A percentile compares a stretch with the other conserved stretches of the same genome.
Conservation (phyloP, 1,140 invertebrate genomes). For the Monochamus saltuarius region DNA sequence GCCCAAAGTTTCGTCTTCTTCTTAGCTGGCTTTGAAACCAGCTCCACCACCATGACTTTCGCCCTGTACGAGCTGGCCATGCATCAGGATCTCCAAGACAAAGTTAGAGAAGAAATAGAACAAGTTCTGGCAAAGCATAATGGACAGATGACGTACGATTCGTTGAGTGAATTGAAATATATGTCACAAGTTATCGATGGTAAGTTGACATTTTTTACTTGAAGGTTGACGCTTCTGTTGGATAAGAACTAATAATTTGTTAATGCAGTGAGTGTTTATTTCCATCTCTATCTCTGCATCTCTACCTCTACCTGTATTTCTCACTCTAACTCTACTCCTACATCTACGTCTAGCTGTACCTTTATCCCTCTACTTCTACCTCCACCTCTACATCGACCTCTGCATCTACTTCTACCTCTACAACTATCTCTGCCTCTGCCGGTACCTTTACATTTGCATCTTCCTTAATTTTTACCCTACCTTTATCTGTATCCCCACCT, state of each 20-base stretch:
- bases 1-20: conserved; percentile 59
- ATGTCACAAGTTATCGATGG: conserved; percentile 50
- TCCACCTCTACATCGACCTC: background rate
- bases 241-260: background rate
- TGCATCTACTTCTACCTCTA: background rate
- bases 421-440: background rate
- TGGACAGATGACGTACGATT: conserved; percentile 56
- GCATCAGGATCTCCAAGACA: conserved; percentile 57
- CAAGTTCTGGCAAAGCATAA: conserved; percentile 46
- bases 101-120: conserved; percentile 56
- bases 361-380: background rate
- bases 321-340: background rate
- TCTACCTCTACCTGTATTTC: background rate
- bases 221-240: background rate
- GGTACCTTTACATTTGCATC: background rate
- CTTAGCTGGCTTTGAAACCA: conserved; percentile 64
- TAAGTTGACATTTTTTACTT: conserved; percentile 24
- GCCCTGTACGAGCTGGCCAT: conserved; percentile 57
- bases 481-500: background rate
- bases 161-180: conserved; percentile 49
- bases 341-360: background rate
- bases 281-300: background rate
- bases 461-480: background rate
- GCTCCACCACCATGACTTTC: conserved; percentile 57
- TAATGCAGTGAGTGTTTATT: background rate